Evolutionary conservation across 2,113 vertebrate genomes (phyloP), one percentile per base, ranked within the genome.

Genomic region (Manacus vitellinus): DNA sequence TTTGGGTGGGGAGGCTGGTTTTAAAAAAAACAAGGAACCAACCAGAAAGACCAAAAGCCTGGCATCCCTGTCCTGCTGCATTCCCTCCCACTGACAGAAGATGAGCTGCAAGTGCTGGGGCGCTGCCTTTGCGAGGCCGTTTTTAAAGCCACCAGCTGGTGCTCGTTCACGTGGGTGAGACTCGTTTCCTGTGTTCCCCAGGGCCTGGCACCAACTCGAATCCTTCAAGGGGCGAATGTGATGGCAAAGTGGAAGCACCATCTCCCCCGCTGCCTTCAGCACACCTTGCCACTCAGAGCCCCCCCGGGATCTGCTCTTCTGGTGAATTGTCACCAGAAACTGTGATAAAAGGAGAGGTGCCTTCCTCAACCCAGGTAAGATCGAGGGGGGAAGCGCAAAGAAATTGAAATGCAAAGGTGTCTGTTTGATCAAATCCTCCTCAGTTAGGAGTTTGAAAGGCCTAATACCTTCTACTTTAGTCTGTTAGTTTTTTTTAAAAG

Each of bases 141-240:
- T 94, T 95, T 62, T 93, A 95, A 98, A 97, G 97, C 98, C 97
- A 85, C 97, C 98, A 91, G 98, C 98, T 98, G 98, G 97, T 98
- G 98, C 98, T 94, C 74, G 89, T 98, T 98, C 99, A 97, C 97
- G 96, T 98, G 98, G 98, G 98, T 99, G 98, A 99, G 98, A 99
- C 97, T 98, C 97, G 96, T 99, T 98, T 99, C 99, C 99, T 99
- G 98, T 99, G 98, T 98, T 99, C 98, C 98, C 98, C 99, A 99
- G 99, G 98, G 98, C 98, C 98, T 97, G 98, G 98, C 98, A 97
- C 96, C 98, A 98, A 95, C 89, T 97, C 94, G 63, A 96, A 94
- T 95, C 98, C 39, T 97, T 98, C 97, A 95, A 98, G 98, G 98
- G 98, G 98, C 95, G 97, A 97, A 95, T 95, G 97, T 97, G 98